Base-by-base conservation (phyloP, 2,113 vertebrate species). In the Phrynosoma blainvillii region DNA sequence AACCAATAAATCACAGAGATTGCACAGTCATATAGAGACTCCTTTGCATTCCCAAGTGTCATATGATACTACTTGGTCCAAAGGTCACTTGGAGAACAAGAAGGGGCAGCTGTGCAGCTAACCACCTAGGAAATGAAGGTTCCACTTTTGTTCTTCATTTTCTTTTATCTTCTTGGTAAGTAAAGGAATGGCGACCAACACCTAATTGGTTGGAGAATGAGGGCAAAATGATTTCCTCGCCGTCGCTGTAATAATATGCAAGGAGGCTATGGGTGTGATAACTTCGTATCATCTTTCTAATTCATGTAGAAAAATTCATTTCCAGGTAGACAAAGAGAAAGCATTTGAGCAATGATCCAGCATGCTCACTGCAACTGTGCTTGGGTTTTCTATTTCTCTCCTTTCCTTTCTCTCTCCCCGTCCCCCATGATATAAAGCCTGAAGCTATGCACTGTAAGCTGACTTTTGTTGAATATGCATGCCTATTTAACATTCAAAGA, bases 141-240 rank as follows among this genome's bases (percentile, higher is more conserved):
- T 11, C 52, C 42, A 2, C n/a, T 89, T 47, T 74, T 83, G 68
- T 66, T 89, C 13, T 87, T 92, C 0, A 0, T 11, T 1, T 2
- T 87, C n/a, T 77, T 95, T 85, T 90, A 86, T 84, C 88, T 94
- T 80, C 88, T 94, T 0, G 93, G 95, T 95, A 90, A 96, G 95
- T 94, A 84, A 1, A 12, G 3, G 68, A 27, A 30, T 70, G 20
- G 21, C n/a, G 11, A 84, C 40, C 71, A 54, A 21, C 0, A 1
- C 9, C 25, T 0, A 0, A 52, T 3, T 62, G 27, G 10, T 25
- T 84, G 32, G 65, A 21, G 52, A 0, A 0, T 82, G 71, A 0
- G 2, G 66, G 32, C 52, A 25, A 73, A 65, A 59, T 0, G 0
- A 11, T 30, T 36, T 11, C 5, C 23, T 11, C 1, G 9, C 25